Percentiles rank a stretch among this genome's conserved stretches.
These are phyloP conservation scores for Sardinella longiceps DNA, from an alignment of 2,797 vertebrate species.

Conservation along the genomic window DNA sequence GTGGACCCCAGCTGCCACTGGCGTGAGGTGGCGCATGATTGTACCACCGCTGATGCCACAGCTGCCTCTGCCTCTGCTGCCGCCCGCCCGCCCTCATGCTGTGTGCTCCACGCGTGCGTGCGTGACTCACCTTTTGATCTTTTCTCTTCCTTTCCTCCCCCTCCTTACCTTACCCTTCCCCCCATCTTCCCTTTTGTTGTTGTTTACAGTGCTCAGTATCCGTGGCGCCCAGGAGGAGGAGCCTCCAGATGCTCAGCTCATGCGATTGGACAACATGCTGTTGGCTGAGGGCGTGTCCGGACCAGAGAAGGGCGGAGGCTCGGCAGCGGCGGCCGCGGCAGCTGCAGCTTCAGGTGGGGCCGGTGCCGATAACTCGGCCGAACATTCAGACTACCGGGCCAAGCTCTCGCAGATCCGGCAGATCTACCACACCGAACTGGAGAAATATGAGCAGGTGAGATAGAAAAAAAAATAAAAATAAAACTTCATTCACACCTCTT, in stretches of 20 bases:
- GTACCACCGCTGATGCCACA: too few relatives aligned
- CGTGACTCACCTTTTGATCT: constrained; percentile 1
- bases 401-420: constrained; percentile 97
- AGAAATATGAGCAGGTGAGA: constrained; percentile 96
- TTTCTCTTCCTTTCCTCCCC: background rate
- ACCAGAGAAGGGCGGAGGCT: constrained; percentile 92
- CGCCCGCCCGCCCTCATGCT: background rate
- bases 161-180: background rate
- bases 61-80: too few relatives aligned
- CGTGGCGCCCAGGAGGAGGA: constrained; percentile 96
- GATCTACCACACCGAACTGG: constrained; percentile 98
- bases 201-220: constrained; percentile 90
- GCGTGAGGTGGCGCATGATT: constrained; percentile 8
- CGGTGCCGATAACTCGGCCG: constrained; percentile 88
- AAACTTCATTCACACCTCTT: background rate
- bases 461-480: too few relatives aligned
- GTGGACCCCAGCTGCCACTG: background rate
- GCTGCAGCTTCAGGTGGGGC: constrained; percentile 88
- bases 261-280: constrained; percentile 98
- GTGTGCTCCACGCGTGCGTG: background rate
- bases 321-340: constrained; percentile 86
- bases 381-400: constrained; percentile 96
- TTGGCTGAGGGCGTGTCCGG: constrained; percentile 94
- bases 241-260: constrained; percentile 94
- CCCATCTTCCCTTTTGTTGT: constrained; percentile 52